Percentiles rank a stretch among this genome's conserved stretches.
These are phyloP conservation scores for Mongoloraphidia duomilia DNA, from an alignment of 2,888 invertebrate genomes.

Conservation along the genomic window DNA sequence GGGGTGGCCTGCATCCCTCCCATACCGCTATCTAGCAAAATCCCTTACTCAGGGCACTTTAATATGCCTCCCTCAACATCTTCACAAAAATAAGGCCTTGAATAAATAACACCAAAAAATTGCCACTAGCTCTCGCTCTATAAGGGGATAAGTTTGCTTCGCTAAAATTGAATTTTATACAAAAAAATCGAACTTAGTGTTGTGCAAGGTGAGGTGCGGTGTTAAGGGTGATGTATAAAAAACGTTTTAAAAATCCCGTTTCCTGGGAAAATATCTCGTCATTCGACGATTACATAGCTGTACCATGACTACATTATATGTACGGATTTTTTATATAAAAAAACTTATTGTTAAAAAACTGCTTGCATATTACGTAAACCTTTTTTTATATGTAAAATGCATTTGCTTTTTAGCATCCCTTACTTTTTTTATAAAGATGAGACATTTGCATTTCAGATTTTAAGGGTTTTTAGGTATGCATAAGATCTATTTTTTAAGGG, in stretches of 20 bases:
- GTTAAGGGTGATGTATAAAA: slow-evolving; percentile 12
- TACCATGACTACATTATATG: background rate
- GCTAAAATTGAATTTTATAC: slow-evolving; percentile 20
- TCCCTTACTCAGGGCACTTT: too few relatives aligned
- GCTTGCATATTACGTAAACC: background rate
- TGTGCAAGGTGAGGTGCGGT: slow-evolving; percentile 18
- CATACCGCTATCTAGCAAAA: too few relatives aligned
- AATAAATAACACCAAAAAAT: too few relatives aligned
- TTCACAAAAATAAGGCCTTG: too few relatives aligned
- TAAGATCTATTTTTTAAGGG: too few relatives aligned
- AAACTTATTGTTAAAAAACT: slow-evolving; percentile 11
- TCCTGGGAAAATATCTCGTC: slow-evolving; percentile 20
- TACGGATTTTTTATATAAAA: slow-evolving; percentile 9
- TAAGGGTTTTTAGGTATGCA: too few relatives aligned
- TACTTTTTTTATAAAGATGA: slow-evolving; percentile 6
- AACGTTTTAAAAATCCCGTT: slow-evolving; percentile 19
- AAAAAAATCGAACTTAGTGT: slow-evolving; percentile 19
- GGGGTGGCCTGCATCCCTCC: too few relatives aligned
- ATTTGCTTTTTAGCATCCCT: slow-evolving; percentile 14
- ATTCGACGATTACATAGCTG: slow-evolving; percentile 3
- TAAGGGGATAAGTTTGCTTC: slow-evolving; percentile 17
- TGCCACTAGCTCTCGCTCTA: too few relatives aligned
- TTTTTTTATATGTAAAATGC: slow-evolving; percentile 3
- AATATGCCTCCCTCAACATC: too few relatives aligned
- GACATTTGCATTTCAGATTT: slow-evolving; percentile 6